Evolutionary conservation across 1,140 invertebrate genomes (phyloP).

Genomic region (Ceratosolen solmsi): DNA sequence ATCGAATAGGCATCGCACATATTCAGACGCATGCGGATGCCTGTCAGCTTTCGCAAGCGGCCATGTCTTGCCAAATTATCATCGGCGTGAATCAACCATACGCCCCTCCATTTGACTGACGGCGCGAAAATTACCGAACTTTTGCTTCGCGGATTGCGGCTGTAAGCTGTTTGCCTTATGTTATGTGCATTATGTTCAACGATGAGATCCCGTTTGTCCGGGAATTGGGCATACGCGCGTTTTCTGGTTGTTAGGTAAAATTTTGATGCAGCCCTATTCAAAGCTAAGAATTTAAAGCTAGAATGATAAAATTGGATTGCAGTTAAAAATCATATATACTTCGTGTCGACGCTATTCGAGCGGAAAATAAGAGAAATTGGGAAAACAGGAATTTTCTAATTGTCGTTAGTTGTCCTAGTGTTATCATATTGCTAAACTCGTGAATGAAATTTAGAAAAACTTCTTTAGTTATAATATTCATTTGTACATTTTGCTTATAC

Average conservation of each 20-base stretch:
- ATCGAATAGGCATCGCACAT: neutral
- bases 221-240: neutral
- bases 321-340: no score
- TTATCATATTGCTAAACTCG: no score
- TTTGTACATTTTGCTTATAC: no score
- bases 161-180: neutral
- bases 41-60: neutral
- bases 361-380: no score
- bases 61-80: conserved; percentile 30
- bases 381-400: no score
- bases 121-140: conserved; percentile 45
- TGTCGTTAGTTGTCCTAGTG: no score
- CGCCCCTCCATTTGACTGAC: conserved; percentile 32
- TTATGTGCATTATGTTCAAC: neutral
- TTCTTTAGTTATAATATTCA: no score
- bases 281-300: no score
- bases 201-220: neutral
- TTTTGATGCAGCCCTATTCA: neutral
- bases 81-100: neutral
- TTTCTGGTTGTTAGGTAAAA: neutral
- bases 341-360: no score
- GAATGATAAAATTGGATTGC: no score
- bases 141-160: neutral
- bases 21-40: neutral
- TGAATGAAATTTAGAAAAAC: no score